A percentile compares a stretch with the other conserved stretches of the same genome.
These are phyloP conservation scores for Cisticola juncidis DNA, from an alignment of 2,113 vertebrate species.

Conservation along the genomic window DNA sequence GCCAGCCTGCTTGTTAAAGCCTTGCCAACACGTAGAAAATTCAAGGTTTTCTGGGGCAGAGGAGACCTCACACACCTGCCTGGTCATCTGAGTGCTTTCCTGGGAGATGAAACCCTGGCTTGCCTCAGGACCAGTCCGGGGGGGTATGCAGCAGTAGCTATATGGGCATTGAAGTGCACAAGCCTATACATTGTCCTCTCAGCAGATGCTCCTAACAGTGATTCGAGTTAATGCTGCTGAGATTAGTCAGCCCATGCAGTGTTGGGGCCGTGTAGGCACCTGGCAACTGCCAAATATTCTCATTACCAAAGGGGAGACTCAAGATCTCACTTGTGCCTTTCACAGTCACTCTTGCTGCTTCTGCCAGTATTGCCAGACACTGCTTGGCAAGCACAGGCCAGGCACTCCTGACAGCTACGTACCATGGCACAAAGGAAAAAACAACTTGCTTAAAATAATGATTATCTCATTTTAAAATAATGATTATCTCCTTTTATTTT, in stretches of 20 bases:
- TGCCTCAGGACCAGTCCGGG: neutral
- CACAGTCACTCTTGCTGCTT: neutral
- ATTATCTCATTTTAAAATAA: neutral
- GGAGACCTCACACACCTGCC: neutral
- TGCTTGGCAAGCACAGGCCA: neutral
- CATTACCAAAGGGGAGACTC: neutral
- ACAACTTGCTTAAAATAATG: neutral
- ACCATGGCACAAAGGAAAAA: neutral
- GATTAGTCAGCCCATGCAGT: neutral
- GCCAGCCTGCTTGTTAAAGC: neutral
- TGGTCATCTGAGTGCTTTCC: neutral
- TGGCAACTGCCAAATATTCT: neutral
- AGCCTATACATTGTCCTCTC: neutral
- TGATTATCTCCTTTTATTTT: neutral
- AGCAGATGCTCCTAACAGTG: neutral
- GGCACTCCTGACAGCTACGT: neutral
- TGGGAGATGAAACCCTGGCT: neutral
- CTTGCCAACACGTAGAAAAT: rapidly evolving
- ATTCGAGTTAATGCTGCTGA: neutral
- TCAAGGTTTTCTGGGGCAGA: neutral
- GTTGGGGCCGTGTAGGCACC: neutral
- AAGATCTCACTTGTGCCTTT: neutral
- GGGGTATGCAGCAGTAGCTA: neutral
- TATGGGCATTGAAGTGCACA: neutral
- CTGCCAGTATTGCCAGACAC: neutral